These are phyloP conservation scores for Microcebus ravelobensis DNA, from an alignment of 2,113 vertebrate genomes.

Conservation along the genomic window DNA sequence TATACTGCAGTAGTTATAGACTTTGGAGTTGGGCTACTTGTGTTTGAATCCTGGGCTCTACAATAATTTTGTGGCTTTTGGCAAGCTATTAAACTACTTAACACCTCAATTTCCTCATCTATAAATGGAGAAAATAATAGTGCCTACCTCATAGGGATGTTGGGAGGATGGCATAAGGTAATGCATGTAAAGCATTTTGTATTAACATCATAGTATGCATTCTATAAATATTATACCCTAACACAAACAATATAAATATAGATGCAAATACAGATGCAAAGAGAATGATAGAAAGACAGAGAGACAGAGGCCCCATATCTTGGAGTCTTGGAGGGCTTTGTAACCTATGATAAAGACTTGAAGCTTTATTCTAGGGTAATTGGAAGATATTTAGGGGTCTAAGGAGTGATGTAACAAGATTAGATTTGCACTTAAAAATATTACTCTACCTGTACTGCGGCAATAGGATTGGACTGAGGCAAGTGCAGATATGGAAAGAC, in stretches of 20 bases:
- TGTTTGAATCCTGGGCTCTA: background rate
- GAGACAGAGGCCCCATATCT: background rate
- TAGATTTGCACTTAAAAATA: slow-evolving; percentile 13
- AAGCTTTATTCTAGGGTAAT: background rate
- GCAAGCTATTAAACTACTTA: background rate
- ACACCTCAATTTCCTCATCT: background rate
- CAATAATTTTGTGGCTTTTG: background rate
- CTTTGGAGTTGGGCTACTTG: background rate
- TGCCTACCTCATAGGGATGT: background rate
- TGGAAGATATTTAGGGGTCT: background rate
- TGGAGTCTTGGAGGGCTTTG: background rate
- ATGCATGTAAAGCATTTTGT: background rate
- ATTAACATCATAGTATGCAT: background rate
- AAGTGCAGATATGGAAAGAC: background rate
- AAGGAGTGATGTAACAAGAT: background rate
- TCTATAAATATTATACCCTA: background rate
- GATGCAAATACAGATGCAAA: background rate
- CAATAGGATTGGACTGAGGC: background rate
- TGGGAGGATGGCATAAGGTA: background rate
- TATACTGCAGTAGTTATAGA: background rate
- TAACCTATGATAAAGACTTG: background rate
- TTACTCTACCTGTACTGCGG: background rate
- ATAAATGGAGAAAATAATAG: background rate
- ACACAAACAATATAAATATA: background rate
- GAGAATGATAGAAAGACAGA: background rate